phyloP scores from a whole-genome alignment of 2,888 invertebrate species.

The Acleris literana region DNA sequence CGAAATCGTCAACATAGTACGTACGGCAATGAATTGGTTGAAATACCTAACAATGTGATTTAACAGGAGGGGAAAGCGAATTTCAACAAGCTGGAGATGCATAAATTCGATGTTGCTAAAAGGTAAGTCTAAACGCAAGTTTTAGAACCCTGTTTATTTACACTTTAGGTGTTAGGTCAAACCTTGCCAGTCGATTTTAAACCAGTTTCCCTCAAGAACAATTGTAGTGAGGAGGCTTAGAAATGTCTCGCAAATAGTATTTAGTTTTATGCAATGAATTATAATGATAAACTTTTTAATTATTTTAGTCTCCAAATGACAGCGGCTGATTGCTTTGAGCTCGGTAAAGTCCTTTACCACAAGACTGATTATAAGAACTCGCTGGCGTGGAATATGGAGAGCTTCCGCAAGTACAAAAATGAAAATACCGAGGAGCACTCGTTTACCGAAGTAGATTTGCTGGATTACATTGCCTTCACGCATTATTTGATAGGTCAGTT shows the following conservation, averaged over 20 bases:
- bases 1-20: too few species aligned
- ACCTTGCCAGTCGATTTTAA: too few species aligned
- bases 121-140: constrained; percentile 47
- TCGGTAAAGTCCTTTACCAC: constrained; percentile 96
- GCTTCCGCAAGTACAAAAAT: constrained; percentile 84
- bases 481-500: constrained; percentile 92
- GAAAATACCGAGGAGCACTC: constrained; percentile 82
- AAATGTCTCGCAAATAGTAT: too few species aligned
- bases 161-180: too few species aligned
- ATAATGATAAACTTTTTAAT: constrained; percentile 25
- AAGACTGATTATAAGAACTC: constrained; percentile 96
- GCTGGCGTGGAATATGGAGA: constrained; percentile 88
- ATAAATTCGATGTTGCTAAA: constrained; percentile 55
- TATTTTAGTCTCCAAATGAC: constrained; percentile 85
- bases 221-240: too few species aligned
- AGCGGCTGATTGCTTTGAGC: constrained; percentile 97
- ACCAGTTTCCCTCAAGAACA: too few species aligned
- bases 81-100: constrained; percentile 12
- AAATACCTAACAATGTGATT: too few species aligned
- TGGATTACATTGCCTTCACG: constrained; percentile 93
- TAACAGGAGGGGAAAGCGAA: constrained; percentile 51
- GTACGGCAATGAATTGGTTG: background rate
- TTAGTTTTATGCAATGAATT: too few species aligned
- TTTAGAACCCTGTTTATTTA: too few species aligned
- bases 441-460: constrained; percentile 69